Evolutionary conservation across 2,888 invertebrate genomes (phyloP), one percentile per base, ranked within the genome.

Genomic region (Atrina japonica): DNA sequence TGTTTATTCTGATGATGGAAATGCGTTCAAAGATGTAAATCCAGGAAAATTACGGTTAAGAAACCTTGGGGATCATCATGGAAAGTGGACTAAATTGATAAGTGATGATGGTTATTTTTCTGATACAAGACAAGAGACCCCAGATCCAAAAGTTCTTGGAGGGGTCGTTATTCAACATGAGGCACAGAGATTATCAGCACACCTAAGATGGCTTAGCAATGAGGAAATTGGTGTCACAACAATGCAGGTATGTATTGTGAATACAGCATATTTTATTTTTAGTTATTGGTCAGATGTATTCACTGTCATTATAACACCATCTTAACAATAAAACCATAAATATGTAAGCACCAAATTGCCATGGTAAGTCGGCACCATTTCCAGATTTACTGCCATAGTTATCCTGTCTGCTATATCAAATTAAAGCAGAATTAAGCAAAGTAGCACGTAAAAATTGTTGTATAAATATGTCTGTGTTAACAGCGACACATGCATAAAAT

Each of bases 181-280:
- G 70, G 88, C 88, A 1, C 80, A 82, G 55, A 84, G 82, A 66
- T 73, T 91, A 29, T 87, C 89, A 5, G 83, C 85, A 14, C 85
- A 86, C 66, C 73, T 91, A 1, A 74, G 90, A 47, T 83, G 83
- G 77, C 76, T 91, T 2, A 88, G 86, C 66, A 91, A 91, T 83
- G 89, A 91, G 73, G 91, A 91, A 83, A 82, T 91, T 56, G 90
- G 90, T 67, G 88, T 91, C 29, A 87, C 89, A 16, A 83, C 82
- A 7, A 89, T 91, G 90, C 91, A 91, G 89, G 91, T 90, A 72
- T 71, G 55, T 43, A 40, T 25, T 53, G 53, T 14, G 3, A 16
- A 16, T 7, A 21, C 14, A 27, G 16, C 21, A 14, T 50, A 11
- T 50, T 21, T 7, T 5, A 21, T 50, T 45, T 45, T 18, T 45